These are phyloP conservation scores for Argya squamiceps DNA, from an alignment of 2,797 vertebrate species.

Conservation along the genomic window DNA sequence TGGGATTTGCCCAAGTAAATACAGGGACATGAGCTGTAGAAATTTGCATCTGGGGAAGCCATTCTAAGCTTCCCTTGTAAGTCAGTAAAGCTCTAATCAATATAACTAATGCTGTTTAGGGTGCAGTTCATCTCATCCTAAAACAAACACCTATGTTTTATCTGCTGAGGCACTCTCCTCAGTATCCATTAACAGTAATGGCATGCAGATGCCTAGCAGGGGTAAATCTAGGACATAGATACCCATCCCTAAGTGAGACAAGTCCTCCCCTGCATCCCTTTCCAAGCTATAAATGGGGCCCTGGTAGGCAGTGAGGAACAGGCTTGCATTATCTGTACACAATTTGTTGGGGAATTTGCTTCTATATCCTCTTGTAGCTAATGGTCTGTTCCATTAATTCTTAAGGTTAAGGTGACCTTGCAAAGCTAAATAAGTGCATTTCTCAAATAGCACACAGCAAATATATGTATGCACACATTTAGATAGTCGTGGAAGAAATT, in stretches of 20 bases:
- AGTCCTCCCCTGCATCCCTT: background rate
- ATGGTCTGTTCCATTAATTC: conserved; percentile 48
- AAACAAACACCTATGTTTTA: conserved; percentile 51
- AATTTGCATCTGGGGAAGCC: conserved; percentile 19
- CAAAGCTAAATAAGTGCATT: conserved; percentile 48
- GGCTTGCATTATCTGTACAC: background rate
- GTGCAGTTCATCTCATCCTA: conserved; percentile 38
- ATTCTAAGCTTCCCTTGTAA: conserved; percentile 6
- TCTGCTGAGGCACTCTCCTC: conserved; percentile 10
- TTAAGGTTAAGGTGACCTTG: conserved; percentile 41
- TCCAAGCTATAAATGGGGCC: background rate
- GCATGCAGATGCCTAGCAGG: background rate
- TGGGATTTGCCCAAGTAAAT: conserved; percentile 44
- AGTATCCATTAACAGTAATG: conserved; percentile 31
- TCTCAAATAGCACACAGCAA: conserved; percentile 25
- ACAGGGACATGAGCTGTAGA: background rate
- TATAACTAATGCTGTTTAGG: conserved; percentile 55
- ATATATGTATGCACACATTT: conserved; percentile 19
- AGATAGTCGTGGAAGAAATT: conserved; percentile 27
- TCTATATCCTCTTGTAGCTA: conserved; percentile 1
- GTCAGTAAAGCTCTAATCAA: conserved; percentile 56
- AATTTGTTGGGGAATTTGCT: background rate
- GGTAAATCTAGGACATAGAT: background rate
- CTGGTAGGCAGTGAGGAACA: background rate
- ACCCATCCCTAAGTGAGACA: background rate